Evolutionary conservation across 1,140 invertebrate genomes (phyloP).

Genomic region (Halyomorpha halys): DNA sequence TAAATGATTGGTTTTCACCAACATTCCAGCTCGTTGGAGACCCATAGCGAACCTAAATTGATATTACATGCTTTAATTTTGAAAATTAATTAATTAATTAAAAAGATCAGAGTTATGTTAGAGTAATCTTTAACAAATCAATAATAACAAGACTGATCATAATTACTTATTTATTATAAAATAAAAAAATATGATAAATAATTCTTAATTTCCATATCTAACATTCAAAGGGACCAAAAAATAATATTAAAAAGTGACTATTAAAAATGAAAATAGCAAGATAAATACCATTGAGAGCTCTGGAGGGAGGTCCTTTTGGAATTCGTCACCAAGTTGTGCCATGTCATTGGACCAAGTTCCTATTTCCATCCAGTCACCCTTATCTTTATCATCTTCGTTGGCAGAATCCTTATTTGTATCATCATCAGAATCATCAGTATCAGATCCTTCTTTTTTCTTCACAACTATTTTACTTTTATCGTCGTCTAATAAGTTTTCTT

Average conservation of each 20-base stretch:
- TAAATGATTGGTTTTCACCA: constrained; percentile 36
- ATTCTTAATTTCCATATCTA: no score
- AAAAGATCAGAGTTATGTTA: no score
- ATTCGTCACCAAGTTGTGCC: constrained; percentile 34
- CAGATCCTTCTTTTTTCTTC: constrained; percentile 34
- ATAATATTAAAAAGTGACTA: no score
- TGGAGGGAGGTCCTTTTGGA: constrained; percentile 35
- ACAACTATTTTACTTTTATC: constrained; percentile 32
- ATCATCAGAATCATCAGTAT: constrained; percentile 31
- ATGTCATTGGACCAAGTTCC: constrained; percentile 88
- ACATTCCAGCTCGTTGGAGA: constrained; percentile 37
- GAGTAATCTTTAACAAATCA: no score
- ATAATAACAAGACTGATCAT: no score
- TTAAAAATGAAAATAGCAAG: no score
- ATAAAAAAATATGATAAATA: no score
- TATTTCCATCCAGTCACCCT: constrained; percentile 50
- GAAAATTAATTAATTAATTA: not conserved
- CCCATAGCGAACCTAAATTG: constrained; percentile 32
- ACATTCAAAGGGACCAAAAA: no score
- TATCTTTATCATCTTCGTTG: constrained; percentile 35
- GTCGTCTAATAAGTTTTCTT: constrained; percentile 18
- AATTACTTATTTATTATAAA: no score
- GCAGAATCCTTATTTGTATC: constrained; percentile 31
- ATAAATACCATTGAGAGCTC: constrained; percentile 35
- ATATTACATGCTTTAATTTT: not conserved